These are phyloP conservation scores for Drosophila acutilabella DNA, from an alignment of 2,888 invertebrate species.

Conservation along the genomic window DNA sequence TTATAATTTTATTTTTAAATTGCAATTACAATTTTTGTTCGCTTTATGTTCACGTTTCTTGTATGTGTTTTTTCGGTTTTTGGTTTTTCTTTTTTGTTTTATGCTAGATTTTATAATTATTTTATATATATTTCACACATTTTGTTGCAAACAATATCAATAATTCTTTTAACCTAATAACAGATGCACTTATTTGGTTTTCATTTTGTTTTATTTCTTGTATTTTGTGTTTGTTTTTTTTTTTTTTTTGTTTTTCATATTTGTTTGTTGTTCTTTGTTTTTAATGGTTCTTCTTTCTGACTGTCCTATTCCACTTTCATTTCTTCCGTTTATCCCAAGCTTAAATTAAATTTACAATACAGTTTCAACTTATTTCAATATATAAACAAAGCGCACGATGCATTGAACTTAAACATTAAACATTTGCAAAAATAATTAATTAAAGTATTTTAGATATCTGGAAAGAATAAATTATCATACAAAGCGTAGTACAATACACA, in stretches of 20 bases:
- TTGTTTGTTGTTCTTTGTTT: conserved; percentile 28
- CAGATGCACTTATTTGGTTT: conserved; percentile 64
- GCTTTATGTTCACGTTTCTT: conserved; percentile 46
- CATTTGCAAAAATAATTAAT: conserved; percentile 48
- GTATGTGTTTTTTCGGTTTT: conserved; percentile 41
- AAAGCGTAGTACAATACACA: conserved; percentile 58
- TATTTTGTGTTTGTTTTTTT: conserved; percentile 32
- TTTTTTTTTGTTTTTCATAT: conserved; percentile 28
- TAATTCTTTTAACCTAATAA: conserved; percentile 79
- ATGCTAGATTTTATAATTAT: conserved; percentile 60
- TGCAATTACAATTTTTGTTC: conserved; percentile 70
- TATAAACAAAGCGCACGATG: conserved; percentile 64
- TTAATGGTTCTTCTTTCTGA: conserved; percentile 29
- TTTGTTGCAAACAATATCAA: conserved; percentile 79
- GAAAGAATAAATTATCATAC: conserved; percentile 42
- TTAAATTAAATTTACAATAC: conserved; percentile 62
- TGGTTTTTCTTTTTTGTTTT: conserved; percentile 37
- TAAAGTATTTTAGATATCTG: conserved; percentile 34
- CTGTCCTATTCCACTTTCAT: conserved; percentile 21
- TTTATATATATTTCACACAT: conserved; percentile 74
- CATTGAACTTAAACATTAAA: conserved; percentile 47
- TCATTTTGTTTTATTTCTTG: conserved; percentile 15
- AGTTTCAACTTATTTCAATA: conserved; percentile 39
- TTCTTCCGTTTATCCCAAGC: conserved; percentile 46
- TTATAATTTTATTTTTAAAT: conserved; percentile 74